Evolutionary conservation across 1,140 invertebrate species (phyloP).

Genomic region (Bombus confusus): DNA sequence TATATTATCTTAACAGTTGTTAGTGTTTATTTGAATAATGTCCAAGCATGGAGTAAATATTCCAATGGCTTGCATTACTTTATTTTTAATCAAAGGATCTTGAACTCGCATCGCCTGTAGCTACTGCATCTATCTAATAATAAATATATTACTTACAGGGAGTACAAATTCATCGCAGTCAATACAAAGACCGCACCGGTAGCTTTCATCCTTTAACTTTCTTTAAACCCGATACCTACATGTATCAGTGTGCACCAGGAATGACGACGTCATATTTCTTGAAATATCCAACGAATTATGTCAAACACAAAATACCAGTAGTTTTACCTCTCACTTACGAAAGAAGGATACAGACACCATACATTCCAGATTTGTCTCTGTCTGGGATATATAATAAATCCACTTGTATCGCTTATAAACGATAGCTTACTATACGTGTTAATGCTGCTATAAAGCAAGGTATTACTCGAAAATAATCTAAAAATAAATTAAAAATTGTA

Average conservation of each 20-base stretch:
- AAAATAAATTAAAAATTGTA: too few species aligned
- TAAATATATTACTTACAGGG: constrained; percentile 72
- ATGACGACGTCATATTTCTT: constrained; percentile 66
- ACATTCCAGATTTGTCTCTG: constrained; percentile 82
- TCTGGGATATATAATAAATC: constrained; percentile 73
- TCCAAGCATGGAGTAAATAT: too few species aligned
- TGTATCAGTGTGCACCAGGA: constrained; percentile 82
- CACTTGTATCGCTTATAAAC: constrained; percentile 67
- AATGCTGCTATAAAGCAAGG: background rate
- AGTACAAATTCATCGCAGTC: constrained; percentile 83
- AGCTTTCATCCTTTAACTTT: constrained; percentile 82
- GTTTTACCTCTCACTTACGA: constrained; percentile 81
- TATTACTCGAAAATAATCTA: too few species aligned
- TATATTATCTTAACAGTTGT: too few species aligned
- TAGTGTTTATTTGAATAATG: too few species aligned
- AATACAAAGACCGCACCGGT: constrained; percentile 83
- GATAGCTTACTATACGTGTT: constrained; percentile 35
- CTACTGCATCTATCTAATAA: background rate
- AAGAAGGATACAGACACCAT: constrained; percentile 79
- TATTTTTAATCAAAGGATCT: background rate
- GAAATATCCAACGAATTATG: constrained; percentile 82
- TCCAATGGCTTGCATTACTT: too few species aligned
- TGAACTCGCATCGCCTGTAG: too few species aligned
- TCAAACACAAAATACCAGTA: constrained; percentile 83
- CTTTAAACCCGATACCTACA: constrained; percentile 81